phyloP scores from a whole-genome alignment of 2,797 vertebrate species.

The Pantherophis vulpinus region DNA sequence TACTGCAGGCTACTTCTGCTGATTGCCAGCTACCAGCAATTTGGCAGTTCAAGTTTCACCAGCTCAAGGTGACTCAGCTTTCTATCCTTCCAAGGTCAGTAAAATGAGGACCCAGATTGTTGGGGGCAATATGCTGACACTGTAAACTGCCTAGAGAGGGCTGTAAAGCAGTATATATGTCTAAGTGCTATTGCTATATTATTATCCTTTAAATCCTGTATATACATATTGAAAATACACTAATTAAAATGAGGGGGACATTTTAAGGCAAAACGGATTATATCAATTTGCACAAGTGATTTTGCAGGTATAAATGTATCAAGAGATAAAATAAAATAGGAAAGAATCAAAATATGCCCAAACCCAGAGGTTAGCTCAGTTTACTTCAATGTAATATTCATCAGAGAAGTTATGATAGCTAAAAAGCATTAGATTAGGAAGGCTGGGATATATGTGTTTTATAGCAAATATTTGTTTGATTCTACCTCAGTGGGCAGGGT shows the following conservation, averaged over 20 bases:
- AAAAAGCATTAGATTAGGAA: neutral
- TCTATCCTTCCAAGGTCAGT: no score
- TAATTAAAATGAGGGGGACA: neutral
- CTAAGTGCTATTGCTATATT: neutral
- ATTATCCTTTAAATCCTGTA: neutral
- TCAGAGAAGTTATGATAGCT: neutral
- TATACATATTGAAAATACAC: neutral
- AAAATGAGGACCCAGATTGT: no score
- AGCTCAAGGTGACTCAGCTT: no score
- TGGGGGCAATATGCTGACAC: no score
- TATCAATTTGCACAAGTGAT: neutral
- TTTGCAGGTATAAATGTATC: neutral
- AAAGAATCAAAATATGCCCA: neutral
- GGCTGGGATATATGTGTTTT: neutral
- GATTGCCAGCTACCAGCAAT: no score
- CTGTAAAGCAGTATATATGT: no score
- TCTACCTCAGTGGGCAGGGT: neutral
- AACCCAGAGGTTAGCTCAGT: neutral
- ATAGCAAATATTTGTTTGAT: neutral
- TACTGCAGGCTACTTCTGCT: no score
- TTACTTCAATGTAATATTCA: neutral
- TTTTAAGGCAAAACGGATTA: neutral
- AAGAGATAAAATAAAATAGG: neutral
- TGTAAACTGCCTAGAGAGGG: no score
- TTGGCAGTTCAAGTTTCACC: no score